Conservation (phyloP, 2,797 vertebrate genomes). For the Ceryle rudis region DNA sequence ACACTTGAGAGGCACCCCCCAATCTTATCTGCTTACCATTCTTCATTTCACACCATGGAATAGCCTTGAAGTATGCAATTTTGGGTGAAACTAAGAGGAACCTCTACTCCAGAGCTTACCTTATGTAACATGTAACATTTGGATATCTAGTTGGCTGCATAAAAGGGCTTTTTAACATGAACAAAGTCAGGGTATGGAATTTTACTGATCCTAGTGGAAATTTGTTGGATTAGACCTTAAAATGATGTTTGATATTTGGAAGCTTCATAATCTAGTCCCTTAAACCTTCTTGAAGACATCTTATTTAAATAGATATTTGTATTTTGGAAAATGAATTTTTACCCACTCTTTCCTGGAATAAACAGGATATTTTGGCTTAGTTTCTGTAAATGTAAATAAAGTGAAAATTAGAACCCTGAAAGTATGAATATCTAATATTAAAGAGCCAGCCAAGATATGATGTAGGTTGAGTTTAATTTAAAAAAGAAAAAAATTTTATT, state of each 20-base stretch:
- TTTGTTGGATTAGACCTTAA: not conserved
- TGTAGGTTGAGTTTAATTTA: not conserved
- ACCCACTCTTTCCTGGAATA: not conserved
- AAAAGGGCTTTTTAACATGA: not conserved
- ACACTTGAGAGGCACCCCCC: not conserved
- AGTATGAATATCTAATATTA: not conserved
- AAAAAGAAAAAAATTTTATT: not conserved
- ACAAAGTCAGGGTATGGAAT: not conserved
- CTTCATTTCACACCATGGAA: not conserved
- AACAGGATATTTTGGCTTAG: not conserved
- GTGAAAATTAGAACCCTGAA: not conserved
- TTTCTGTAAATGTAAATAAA: not conserved
- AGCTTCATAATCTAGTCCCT: not conserved
- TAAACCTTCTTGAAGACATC: not conserved
- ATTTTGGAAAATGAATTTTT: not conserved
- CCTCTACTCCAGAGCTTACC: not conserved
- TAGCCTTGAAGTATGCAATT: not conserved
- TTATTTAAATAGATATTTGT: not conserved
- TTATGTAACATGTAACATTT: not conserved
- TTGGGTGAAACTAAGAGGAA: not conserved
- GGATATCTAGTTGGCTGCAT: not conserved
- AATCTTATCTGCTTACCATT: not conserved
- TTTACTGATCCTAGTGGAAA: not conserved
- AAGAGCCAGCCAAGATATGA: not conserved
- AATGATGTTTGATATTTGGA: not conserved